These are phyloP conservation scores for Neodiprion lecontei DNA, from an alignment of 1,140 invertebrate species.

Conservation along the genomic window DNA sequence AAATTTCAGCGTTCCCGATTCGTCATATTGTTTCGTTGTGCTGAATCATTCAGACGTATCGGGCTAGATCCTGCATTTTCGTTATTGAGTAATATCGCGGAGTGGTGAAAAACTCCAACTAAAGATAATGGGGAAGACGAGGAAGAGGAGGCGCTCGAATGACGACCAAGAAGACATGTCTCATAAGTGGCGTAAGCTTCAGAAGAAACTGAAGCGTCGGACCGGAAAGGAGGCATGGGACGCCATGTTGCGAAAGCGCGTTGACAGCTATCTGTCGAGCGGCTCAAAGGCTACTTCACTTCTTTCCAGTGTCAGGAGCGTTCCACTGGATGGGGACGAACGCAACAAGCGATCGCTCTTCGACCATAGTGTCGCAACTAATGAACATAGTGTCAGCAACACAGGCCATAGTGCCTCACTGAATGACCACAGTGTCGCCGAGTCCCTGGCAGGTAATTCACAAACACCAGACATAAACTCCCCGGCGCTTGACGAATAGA, in stretches of 20 bases:
- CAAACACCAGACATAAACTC: neutral
- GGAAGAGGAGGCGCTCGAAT: neutral
- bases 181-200: neutral
- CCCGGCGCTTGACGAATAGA: constrained; percentile 16
- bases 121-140: neutral
- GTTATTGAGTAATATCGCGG: neutral
- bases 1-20: neutral
- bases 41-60: neutral
- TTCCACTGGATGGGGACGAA: neutral
- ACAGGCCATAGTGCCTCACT: neutral
- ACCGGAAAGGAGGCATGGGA: neutral
- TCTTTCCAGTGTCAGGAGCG: neutral
- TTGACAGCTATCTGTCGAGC: neutral
- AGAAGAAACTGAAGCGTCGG: neutral
- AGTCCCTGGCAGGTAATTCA: neutral
- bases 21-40: neutral
- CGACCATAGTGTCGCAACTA: neutral
- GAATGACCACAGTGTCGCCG: neutral
- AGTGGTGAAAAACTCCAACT: neutral
- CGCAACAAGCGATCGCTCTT: neutral
- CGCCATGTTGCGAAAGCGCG: neutral
- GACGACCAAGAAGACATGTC: neutral
- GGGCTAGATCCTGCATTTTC: neutral
- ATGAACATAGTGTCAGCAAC: neutral
- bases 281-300: neutral